Conservation (phyloP, 2,888 invertebrate species). For the Agrochola lychnidis region DNA sequence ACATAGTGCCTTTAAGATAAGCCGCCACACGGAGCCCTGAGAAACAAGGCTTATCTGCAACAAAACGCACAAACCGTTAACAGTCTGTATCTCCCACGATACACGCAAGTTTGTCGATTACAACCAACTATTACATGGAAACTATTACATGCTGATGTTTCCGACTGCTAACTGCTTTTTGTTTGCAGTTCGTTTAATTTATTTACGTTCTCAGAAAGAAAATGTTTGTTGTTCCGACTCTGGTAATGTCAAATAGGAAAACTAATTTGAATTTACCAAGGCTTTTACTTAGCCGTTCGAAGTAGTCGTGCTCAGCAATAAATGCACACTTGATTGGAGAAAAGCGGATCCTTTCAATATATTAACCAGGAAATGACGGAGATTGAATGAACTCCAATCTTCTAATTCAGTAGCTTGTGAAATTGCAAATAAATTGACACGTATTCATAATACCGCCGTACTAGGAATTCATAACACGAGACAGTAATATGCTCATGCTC, state of each 20-base stretch:
- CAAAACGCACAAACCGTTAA: conserved; percentile 72
- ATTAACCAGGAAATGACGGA: conserved; percentile 13
- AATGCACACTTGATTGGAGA: conserved; percentile 27
- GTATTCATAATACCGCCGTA: conserved; percentile 35
- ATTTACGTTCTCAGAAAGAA: conserved; percentile 50
- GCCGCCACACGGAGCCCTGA: conserved; percentile 62
- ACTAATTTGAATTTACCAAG: conserved; percentile 49
- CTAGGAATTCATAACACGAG: conserved; percentile 54
- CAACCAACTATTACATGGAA: conserved; percentile 58
- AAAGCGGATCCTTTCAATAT: conserved; percentile 19
- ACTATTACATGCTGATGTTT: conserved; percentile 58
- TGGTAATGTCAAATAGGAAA: conserved; percentile 31
- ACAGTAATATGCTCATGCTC: conserved; percentile 48
- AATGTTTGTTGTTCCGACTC: conserved; percentile 29
- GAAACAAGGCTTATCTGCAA: conserved; percentile 59
- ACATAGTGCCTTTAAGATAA: conserved; percentile 52
- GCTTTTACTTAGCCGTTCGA: conserved; percentile 4
- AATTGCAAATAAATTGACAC: conserved; percentile 42
- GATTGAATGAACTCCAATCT: conserved; percentile 27
- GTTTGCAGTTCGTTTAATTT: conserved; percentile 47
- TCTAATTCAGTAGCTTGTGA: conserved; percentile 39
- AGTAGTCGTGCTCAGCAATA: not conserved
- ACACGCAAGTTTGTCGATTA: conserved; percentile 63
- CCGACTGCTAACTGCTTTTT: conserved; percentile 56
- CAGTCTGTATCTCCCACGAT: conserved; percentile 74